Conservation (phyloP, 2,113 vertebrate species). For the Centrocercus urophasianus region DNA sequence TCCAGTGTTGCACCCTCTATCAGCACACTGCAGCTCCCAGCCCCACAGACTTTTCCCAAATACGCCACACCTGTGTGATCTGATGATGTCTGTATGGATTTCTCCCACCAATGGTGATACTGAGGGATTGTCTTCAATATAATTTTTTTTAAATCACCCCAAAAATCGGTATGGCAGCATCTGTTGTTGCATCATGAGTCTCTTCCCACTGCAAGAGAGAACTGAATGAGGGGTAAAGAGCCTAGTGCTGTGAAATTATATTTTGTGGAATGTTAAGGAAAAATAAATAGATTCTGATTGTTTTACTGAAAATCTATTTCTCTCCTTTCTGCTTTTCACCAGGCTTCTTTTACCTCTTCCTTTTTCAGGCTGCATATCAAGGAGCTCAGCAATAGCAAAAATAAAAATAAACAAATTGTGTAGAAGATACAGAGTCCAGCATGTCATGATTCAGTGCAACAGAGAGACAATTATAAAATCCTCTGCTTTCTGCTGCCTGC, state of each 20-base stretch:
- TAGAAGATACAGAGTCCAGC: background rate
- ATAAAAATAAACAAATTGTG: too few relatives aligned
- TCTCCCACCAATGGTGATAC: background rate
- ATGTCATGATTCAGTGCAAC: background rate
- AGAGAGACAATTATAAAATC: background rate
- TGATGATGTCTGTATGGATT: background rate
- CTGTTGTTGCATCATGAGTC: background rate
- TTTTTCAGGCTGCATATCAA: background rate
- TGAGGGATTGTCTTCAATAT: background rate
- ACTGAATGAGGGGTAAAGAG: background rate
- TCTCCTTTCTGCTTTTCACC: background rate
- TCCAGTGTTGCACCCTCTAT: background rate
- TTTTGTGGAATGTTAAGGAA: background rate
- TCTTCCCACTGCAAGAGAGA: background rate
- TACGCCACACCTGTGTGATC: fast-evolving
- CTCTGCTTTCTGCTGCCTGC: background rate
- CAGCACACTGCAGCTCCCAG: background rate
- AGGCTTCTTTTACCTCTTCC: background rate
- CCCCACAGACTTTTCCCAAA: fast-evolving
- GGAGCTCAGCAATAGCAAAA: background rate
- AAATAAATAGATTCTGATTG: background rate
- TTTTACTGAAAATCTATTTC: background rate
- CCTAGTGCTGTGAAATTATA: background rate
- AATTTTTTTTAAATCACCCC: background rate
- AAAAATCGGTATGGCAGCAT: background rate